phyloP scores from a whole-genome alignment of 1,140 invertebrate species.

The Habropoda laboriosa region DNA sequence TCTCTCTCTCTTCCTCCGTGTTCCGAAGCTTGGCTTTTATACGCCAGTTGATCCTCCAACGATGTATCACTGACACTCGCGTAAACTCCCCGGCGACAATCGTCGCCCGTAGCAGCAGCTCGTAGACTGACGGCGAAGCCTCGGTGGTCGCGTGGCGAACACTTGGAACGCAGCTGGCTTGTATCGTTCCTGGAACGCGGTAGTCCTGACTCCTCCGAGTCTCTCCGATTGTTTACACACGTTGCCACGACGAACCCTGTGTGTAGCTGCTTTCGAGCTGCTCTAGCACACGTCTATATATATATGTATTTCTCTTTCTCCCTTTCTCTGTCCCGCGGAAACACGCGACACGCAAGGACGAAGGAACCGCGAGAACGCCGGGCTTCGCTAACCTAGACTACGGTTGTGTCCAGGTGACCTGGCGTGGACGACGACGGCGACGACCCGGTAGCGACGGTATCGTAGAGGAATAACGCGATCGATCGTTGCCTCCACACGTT shows the following conservation, averaged over 20 bases:
- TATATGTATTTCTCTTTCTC: background rate
- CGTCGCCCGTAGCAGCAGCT: slow-evolving; percentile 6
- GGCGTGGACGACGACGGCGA: no score
- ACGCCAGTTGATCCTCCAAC: background rate
- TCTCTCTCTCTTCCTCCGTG: slow-evolving; percentile 15
- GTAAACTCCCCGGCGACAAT: background rate
- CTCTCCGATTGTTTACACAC: slow-evolving; percentile 9
- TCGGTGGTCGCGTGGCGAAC: slow-evolving; percentile 8
- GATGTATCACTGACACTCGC: slow-evolving; percentile 36
- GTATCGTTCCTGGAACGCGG: background rate
- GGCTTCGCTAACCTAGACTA: no score
- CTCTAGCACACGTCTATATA: no score
- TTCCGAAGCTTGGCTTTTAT: no score
- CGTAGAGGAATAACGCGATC: slow-evolving; percentile 51
- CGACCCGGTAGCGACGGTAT: slow-evolving; percentile 49
- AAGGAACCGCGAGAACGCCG: background rate
- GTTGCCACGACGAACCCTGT: no score
- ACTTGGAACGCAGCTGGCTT: background rate
- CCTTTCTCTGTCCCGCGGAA: background rate
- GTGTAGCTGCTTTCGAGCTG: no score
- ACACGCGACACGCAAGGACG: no score
- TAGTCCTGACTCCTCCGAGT: slow-evolving; percentile 1
- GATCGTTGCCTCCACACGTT: slow-evolving; percentile 56
- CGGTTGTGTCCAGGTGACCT: slow-evolving; percentile 14
- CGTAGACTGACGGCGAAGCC: slow-evolving; percentile 2